A percentile compares a stretch with the other conserved stretches of the same genome.
Conservation (phyloP, 2,113 vertebrate genomes). For the Ageneiosus marmoratus region DNA sequence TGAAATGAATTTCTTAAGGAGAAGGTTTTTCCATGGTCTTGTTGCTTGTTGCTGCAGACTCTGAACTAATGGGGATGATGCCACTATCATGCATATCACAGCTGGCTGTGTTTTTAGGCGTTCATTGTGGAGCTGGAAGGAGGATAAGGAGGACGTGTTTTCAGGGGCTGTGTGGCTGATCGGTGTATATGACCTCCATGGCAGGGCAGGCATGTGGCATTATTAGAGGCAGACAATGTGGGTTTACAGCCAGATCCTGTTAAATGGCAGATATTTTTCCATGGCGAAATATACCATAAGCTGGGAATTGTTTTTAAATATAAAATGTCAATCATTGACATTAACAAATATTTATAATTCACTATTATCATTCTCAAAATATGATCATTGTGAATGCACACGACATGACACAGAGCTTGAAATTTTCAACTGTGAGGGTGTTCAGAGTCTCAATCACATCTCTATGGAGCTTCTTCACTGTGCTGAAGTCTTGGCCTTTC, state of each 20-base stretch:
- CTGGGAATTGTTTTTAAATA: background rate
- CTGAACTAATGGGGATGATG: constrained; percentile 32
- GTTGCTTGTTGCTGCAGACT: background rate
- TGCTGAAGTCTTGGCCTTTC: no score
- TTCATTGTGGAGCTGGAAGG: constrained; percentile 1
- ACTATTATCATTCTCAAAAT: no score
- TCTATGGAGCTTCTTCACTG: no score
- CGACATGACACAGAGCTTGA: no score
- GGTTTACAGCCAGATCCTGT: background rate
- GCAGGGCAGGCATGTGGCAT: background rate
- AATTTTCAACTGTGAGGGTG: no score
- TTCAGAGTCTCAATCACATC: no score
- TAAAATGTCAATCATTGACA: background rate
- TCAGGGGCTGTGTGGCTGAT: no score
- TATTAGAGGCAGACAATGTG: no score
- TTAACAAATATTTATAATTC: no score
- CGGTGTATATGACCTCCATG: background rate
- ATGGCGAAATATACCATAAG: background rate
- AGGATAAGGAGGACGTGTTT: background rate
- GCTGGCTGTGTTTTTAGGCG: constrained; percentile 16
- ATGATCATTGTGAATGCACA: no score
- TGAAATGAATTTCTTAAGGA: constrained; percentile 22
- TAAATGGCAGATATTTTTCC: background rate
- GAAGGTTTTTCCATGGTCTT: constrained; percentile 23
- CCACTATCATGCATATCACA: constrained; percentile 15